Conservation (phyloP, 1,140 invertebrate species). For the Holcopasites calliopsidis region DNA sequence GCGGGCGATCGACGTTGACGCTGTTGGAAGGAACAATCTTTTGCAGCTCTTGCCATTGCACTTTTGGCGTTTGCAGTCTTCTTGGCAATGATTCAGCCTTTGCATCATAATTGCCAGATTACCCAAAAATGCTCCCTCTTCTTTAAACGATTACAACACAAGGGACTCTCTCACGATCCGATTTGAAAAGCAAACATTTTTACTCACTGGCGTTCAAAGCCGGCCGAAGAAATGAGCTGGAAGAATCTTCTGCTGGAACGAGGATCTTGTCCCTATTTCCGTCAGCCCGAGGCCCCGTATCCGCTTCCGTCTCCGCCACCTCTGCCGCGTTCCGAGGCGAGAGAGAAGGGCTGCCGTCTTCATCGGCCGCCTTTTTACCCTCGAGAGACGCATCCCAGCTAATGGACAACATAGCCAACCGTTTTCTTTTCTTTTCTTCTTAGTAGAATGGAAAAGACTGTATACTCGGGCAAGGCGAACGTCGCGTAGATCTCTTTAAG, state of each 20-base stretch:
- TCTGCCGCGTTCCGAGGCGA: conserved; percentile 50
- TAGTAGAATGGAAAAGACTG: neutral
- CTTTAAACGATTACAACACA: neutral
- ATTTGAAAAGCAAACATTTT: conserved; percentile 23
- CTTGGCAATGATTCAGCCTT: too few species aligned
- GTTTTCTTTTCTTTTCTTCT: conserved; percentile 1
- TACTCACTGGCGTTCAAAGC: conserved; percentile 59
- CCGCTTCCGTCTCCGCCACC: conserved; percentile 55
- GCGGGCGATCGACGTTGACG: conserved; percentile 1
- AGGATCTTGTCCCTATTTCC: conserved; percentile 66
- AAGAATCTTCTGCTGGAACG: conserved; percentile 51
- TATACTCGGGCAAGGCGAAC: neutral
- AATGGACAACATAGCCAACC: conserved; percentile 67
- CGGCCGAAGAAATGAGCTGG: conserved; percentile 45
- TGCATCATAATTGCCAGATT: too few species aligned
- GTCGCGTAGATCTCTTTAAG: conserved; percentile 9
- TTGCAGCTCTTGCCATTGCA: too few species aligned
- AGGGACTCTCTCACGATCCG: neutral
- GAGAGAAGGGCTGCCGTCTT: conserved; percentile 59
- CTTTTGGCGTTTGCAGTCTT: too few species aligned
- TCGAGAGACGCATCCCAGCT: conserved; percentile 70
- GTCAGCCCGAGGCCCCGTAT: conserved; percentile 57
- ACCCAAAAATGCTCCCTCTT: too few species aligned
- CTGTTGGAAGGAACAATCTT: neutral
- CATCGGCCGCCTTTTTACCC: conserved; percentile 60